A percentile compares a stretch with the other conserved stretches of the same genome.
Conservation (phyloP, 2,888 invertebrate genomes). For the Pegoplata infirma region DNA sequence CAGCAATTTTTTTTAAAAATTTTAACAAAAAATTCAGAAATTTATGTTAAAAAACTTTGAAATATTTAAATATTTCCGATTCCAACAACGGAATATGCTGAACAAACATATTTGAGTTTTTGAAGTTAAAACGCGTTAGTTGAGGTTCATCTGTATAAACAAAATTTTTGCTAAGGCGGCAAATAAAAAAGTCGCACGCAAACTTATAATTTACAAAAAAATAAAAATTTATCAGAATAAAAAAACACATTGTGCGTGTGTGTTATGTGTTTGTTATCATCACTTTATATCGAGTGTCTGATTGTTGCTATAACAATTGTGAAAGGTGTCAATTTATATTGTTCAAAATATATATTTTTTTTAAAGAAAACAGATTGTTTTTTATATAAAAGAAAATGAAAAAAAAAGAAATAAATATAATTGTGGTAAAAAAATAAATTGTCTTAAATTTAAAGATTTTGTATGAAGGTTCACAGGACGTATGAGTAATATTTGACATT, state of each 20-base stretch:
- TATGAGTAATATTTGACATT: background rate
- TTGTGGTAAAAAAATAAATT: no score
- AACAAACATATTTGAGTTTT: no score
- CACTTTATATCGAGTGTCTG: background rate
- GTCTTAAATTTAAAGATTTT: no score
- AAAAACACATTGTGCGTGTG: background rate
- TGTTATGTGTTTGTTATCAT: background rate
- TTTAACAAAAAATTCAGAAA: no score
- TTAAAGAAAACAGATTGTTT: background rate
- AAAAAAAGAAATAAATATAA: no score
- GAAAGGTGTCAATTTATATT: conserved; percentile 16
- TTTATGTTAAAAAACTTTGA: no score
- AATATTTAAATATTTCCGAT: no score
- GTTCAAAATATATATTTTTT: background rate
- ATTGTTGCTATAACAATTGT: background rate
- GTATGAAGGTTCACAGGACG: background rate
- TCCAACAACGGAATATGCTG: no score
- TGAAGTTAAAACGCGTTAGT: no score
- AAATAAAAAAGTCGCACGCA: conserved; percentile 7
- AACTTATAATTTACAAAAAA: conserved; percentile 2
- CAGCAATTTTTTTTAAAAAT: no score
- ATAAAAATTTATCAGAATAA: no score
- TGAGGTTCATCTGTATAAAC: no score
- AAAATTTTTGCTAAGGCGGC: background rate
- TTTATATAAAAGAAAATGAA: background rate